Percentiles rank a stretch among this genome's conserved stretches.
These are phyloP conservation scores for Thryonomys swinderianus DNA, from an alignment of 2,113 vertebrate species.

Conservation along the genomic window DNA sequence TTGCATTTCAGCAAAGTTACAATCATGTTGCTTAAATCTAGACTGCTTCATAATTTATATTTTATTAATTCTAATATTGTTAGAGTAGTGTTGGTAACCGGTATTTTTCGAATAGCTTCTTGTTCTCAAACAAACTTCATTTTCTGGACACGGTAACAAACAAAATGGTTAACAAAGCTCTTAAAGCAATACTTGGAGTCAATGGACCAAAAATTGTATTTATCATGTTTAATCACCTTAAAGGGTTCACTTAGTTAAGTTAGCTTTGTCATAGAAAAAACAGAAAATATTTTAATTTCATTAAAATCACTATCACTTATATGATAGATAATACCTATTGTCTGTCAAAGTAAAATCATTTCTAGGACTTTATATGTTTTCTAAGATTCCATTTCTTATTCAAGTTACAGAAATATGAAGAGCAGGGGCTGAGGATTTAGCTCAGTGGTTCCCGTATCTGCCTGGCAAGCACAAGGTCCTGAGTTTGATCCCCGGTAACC, in stretches of 20 bases:
- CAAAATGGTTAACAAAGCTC: background rate
- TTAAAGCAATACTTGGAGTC: background rate
- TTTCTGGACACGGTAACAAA: background rate
- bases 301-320: background rate
- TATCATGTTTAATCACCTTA: background rate
- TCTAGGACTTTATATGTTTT: background rate
- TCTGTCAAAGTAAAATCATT: background rate
- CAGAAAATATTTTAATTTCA: background rate
- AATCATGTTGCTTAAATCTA: background rate
- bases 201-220: background rate
- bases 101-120: background rate
- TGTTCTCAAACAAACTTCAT: background rate
- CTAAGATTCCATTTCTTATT: background rate
- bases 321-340: background rate
- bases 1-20: background rate
- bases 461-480: too few species aligned
- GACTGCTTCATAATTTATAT: background rate
- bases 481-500: too few species aligned
- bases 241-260: background rate
- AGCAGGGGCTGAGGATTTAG: too few species aligned
- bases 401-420: background rate
- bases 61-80: background rate
- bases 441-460: too few species aligned
- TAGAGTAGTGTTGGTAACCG: slow-evolving; percentile 8
- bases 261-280: background rate